Percentiles rank a stretch among this genome's conserved stretches.
Conservation (phyloP, 2,113 vertebrate species). For the Condylura cristata region DNA sequence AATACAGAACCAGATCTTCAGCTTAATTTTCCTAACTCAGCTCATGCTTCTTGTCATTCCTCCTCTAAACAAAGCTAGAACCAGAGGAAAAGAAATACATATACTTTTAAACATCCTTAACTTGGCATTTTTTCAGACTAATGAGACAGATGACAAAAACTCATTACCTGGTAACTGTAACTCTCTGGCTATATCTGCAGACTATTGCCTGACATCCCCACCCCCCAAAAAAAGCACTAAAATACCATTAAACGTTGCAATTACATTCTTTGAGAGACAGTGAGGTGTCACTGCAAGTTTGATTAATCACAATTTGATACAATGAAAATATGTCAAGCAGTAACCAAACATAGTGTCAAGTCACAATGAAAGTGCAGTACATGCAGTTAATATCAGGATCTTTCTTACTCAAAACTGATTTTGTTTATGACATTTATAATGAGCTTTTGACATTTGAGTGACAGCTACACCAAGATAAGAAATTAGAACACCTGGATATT, state of each 20-base stretch:
- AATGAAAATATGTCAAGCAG: conserved; percentile 71
- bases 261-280: conserved; percentile 57
- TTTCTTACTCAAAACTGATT: conserved; percentile 75
- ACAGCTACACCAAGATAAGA: conserved; percentile 80
- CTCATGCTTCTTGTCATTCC: not conserved
- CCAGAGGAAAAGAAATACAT: not conserved
- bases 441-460: conserved; percentile 85
- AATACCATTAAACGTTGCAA: conserved; percentile 51
- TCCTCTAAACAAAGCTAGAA: not conserved
- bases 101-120: not conserved
- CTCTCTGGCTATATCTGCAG: conserved; percentile 1
- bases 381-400: conserved; percentile 76
- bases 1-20: conserved; percentile 37
- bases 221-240: not conserved
- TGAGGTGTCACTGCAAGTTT: conserved; percentile 51
- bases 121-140: not conserved
- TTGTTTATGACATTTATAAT: conserved; percentile 83
- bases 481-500: conserved; percentile 84
- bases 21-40: not conserved
- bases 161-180: conserved; percentile 26
- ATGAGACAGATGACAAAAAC: not conserved
- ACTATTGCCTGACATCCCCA: not conserved
- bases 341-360: conserved; percentile 63
- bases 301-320: conserved; percentile 66
- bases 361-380: conserved; percentile 47